Evolutionary conservation across 2,113 vertebrate genomes (phyloP).

Genomic region (Ctenodactylus gundi): DNA sequence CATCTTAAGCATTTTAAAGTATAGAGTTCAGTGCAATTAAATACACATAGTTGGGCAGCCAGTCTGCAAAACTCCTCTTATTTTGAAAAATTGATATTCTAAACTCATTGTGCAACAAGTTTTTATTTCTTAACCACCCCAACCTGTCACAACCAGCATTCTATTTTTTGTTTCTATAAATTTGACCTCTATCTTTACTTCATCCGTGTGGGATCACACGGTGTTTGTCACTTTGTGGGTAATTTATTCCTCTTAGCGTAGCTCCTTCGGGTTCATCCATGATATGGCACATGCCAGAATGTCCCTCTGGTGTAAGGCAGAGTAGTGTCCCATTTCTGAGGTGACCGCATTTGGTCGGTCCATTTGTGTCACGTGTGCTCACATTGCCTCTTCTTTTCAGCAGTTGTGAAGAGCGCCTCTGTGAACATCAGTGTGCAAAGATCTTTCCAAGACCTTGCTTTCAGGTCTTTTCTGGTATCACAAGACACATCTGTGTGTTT

Average conservation of each 20-base stretch:
- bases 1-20: not conserved
- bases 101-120: not conserved
- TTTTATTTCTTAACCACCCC: not conserved
- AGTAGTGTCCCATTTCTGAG: not conserved
- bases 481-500: constrained; percentile 17
- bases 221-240: not conserved
- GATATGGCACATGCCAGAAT: not conserved
- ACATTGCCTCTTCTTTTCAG: not conserved
- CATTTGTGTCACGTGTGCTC: not conserved
- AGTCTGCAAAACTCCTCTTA: not conserved
- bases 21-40: not conserved
- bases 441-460: not conserved
- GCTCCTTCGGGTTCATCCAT: not conserved
- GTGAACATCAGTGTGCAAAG: not conserved
- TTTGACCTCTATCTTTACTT: not conserved
- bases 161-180: not conserved
- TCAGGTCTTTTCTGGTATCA: not conserved
- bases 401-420: not conserved
- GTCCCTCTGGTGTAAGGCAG: not conserved
- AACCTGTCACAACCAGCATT: not conserved
- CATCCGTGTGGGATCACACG: not conserved
- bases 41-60: not conserved
- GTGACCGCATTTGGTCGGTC: not conserved
- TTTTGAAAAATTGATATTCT: not conserved
- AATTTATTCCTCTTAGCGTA: not conserved